A percentile compares a stretch with the other conserved stretches of the same genome.
Evolutionary conservation across 2,113 vertebrate species (phyloP).

Genomic region (Ictalurus punctatus): DNA sequence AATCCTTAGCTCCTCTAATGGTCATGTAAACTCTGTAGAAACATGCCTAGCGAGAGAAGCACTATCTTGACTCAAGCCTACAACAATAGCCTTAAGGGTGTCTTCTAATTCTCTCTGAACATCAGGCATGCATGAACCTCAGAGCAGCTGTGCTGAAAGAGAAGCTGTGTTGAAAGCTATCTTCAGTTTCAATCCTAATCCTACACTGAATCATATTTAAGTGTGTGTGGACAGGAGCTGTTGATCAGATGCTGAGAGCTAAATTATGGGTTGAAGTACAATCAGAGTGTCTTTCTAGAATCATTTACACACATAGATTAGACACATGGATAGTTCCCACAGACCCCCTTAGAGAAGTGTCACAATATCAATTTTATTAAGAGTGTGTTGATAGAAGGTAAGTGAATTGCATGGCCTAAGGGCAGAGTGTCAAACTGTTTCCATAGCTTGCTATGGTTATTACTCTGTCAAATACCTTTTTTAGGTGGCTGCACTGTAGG

Average conservation of each 20-base stretch:
- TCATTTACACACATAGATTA: not conserved
- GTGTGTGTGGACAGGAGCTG: conserved; percentile 2
- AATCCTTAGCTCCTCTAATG: not conserved
- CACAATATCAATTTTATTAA: not conserved
- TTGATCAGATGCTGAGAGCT: not conserved
- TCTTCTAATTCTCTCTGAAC: not conserved
- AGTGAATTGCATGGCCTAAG: not conserved
- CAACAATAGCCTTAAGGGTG: not conserved
- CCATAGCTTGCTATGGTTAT: conserved; percentile 79
- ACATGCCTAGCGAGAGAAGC: not conserved
- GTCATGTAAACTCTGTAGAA: not conserved
- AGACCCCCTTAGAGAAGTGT: not conserved
- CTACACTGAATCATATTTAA: conserved; percentile 20
- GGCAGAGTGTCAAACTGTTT: conserved; percentile 75
- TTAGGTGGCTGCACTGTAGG: conserved; percentile 87
- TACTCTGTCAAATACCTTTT: conserved; percentile 81
- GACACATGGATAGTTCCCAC: not conserved
- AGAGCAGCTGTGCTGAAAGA: conserved; percentile 22
- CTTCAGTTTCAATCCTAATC: conserved; percentile 8
- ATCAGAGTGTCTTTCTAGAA: conserved; percentile 16
- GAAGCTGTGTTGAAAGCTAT: not conserved
- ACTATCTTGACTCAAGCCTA: not conserved
- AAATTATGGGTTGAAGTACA: not conserved
- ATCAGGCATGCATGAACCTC: not conserved
- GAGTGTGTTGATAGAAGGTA: conserved; percentile 4